Evolutionary conservation across 2,113 vertebrate species (phyloP), one percentile per base, ranked within the genome.

Genomic region (Muscicapa adusta): DNA sequence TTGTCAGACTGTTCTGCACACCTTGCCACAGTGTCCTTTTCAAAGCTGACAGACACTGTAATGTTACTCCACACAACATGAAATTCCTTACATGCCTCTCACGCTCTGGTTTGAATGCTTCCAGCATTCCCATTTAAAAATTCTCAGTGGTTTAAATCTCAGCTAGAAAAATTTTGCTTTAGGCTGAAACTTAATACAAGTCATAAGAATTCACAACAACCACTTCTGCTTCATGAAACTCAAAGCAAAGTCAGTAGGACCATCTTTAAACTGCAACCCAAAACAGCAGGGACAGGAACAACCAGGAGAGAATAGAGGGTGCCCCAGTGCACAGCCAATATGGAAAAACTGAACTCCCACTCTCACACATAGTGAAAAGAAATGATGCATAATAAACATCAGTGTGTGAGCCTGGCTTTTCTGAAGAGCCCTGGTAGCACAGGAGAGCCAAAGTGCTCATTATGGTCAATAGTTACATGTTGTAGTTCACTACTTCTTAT

Each of bases 291-390:
- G 38, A 91, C 54, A 22, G 2, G 19, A 56, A 51, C n/a, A 38
- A 26, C 24, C 9, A 53, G 36, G 22, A 33, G 2, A 60, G 48
- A 38, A 82, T 0, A 1, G 87, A 50, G 2, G 19, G 36, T 84
- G 86, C 38, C 31, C 36, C 28, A 5, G 16, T 1, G n/a, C 91
- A 36, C 5, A 13, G 33, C 67, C 1, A 0, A 11, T 8, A 16
- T 1, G 1, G 20, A 79, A 78, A 58, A 71, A 34, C 53, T 7
- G 5, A 77, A 57, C 19, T 53, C 68, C 56, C 2, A 1, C 22
- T 53, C 58, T 57, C 68, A 16, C 25, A 47, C 66, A 34, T 14
- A 28, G 29, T 16, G 14, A 50, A 23, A 3, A 82, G 29, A 50
- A 79, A n/a, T 0, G 3, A 26, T 54, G 56, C 2, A 0, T 9